phyloP scores from a whole-genome alignment of 2,888 invertebrate genomes.

The Amblyjoppa proteus region DNA sequence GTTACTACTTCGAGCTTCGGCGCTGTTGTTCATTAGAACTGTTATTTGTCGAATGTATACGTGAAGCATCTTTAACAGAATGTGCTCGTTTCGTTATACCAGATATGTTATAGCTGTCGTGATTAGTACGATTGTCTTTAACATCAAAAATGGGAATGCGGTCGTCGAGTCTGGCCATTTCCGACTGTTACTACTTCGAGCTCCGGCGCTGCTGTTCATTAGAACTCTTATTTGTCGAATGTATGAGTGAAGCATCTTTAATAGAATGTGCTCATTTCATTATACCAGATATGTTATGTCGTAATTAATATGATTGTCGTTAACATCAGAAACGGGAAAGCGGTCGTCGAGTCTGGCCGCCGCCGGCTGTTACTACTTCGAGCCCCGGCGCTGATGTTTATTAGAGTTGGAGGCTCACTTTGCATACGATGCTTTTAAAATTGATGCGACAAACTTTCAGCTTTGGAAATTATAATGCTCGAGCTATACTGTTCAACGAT shows the following conservation, averaged over 20 bases:
- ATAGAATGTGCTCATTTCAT: not conserved
- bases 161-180: not conserved
- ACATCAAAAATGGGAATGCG: no score
- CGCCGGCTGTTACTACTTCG: slow-evolving; percentile 10
- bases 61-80: not conserved
- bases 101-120: not conserved
- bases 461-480: not conserved
- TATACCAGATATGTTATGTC: not conserved
- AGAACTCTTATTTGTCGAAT: not conserved
- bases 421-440: not conserved
- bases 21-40: not conserved
- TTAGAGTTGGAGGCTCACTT: not conserved
- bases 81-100: not conserved
- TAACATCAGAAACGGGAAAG: not conserved
- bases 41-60: not conserved
- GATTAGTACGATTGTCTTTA: not conserved
- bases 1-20: slow-evolving; percentile 6
- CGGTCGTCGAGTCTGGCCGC: slow-evolving; percentile 1
- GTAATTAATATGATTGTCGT: not conserved
- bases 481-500: not conserved
- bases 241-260: not conserved
- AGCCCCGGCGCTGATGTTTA: not conserved
- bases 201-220: not conserved
- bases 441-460: not conserved
- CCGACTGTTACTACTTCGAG: slow-evolving; percentile 7